Conservation (phyloP, 2,113 vertebrate species). For the Ptyas mucosa region DNA sequence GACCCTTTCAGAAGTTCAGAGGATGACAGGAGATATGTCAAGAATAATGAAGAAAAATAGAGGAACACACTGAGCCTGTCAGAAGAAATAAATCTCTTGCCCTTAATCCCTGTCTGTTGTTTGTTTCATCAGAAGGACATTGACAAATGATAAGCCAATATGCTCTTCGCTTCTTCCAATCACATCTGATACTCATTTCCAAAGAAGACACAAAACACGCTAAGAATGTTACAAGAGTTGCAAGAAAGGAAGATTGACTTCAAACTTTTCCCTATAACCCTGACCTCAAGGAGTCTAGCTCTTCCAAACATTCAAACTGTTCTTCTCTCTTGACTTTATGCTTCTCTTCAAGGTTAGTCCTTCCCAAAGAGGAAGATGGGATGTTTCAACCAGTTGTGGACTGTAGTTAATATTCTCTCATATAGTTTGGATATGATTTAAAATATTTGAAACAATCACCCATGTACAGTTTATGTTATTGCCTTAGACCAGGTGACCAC, state of each 20-base stretch:
- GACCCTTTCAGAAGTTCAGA: conserved; percentile 11
- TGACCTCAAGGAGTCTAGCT: conserved; percentile 2
- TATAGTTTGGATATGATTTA: neutral
- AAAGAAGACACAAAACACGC: neutral
- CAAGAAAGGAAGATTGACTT: conserved; percentile 13
- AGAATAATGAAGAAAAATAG: conserved; percentile 39
- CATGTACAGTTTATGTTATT: neutral
- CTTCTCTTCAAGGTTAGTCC: neutral
- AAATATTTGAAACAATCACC: neutral
- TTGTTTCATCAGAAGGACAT: neutral
- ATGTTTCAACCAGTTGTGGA: neutral
- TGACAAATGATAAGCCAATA: neutral
- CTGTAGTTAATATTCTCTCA: neutral
- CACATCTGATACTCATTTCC: fast-evolving
- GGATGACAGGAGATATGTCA: conserved; percentile 32
- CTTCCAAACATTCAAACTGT: neutral
- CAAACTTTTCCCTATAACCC: neutral
- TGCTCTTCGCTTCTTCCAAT: neutral
- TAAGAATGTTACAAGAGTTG: neutral
- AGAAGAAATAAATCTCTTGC: conserved; percentile 24
- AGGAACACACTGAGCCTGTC: neutral
- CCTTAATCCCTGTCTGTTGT: conserved; percentile 8
- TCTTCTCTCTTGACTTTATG: neutral
- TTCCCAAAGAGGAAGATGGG: neutral
- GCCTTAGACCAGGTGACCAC: neutral